Evolutionary conservation across 2,888 invertebrate genomes (phyloP).

Genomic region (Drosophila atroscutellata): DNA sequence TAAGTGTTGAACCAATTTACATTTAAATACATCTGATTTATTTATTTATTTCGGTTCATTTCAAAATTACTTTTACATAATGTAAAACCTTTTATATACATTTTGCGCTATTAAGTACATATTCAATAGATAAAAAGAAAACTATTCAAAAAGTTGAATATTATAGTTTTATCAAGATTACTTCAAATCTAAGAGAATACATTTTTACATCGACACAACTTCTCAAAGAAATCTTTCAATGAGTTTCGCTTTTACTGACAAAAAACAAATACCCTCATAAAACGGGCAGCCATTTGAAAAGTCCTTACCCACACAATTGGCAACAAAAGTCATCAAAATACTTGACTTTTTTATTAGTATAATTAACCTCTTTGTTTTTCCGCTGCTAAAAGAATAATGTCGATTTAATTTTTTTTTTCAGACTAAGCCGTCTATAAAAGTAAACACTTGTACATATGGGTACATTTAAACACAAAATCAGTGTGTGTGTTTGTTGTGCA

Average conservation of each 20-base stretch:
- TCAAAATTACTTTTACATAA: neutral
- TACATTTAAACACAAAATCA: too few species aligned
- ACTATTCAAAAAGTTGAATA: neutral
- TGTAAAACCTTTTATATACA: neutral
- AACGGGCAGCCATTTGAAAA: neutral
- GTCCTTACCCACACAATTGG: neutral
- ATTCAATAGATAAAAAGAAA: neutral
- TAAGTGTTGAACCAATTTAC: neutral
- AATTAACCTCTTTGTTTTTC: neutral
- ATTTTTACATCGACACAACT: neutral
- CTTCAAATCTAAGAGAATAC: neutral
- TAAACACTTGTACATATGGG: neutral
- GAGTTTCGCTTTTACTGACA: neutral
- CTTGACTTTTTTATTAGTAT: neutral
- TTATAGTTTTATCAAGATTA: neutral
- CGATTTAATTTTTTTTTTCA: neutral
- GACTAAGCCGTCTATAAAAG: neutral
- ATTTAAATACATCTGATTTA: neutral
- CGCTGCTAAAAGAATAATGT: neutral
- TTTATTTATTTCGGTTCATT: neutral
- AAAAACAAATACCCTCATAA: neutral
- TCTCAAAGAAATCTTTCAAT: neutral
- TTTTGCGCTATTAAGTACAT: neutral
- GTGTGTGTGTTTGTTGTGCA: conserved; percentile 8
- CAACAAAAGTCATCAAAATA: neutral